Evolutionary conservation across 2,797 vertebrate genomes (phyloP).

Genomic region (Hemitrygon akajei): DNA sequence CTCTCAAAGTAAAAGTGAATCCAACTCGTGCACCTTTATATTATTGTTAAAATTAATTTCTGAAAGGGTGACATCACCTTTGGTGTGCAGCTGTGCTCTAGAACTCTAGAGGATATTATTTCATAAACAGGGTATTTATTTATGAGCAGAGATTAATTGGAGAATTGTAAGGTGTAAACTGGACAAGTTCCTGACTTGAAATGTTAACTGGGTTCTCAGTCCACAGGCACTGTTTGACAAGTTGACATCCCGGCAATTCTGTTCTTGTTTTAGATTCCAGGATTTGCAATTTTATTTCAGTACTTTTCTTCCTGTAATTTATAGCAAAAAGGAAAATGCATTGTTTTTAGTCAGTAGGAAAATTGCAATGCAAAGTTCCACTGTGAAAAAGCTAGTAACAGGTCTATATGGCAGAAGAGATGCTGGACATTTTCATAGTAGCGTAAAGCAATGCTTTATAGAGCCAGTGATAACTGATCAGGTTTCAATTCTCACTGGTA

Average conservation of each 20-base stretch:
- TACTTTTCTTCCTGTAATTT: neutral
- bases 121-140: constrained; percentile 8
- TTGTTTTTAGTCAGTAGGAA: neutral
- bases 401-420: neutral
- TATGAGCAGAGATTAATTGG: neutral
- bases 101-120: neutral
- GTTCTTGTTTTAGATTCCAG: too few relatives aligned
- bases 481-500: too few relatives aligned
- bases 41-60: constrained; percentile 16
- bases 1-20: neutral
- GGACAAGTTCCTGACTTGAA: neutral
- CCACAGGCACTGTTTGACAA: too few relatives aligned
- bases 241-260: too few relatives aligned
- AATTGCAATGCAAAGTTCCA: neutral
- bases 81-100: neutral
- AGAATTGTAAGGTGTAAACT: neutral
- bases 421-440: too few relatives aligned
- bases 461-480: too few relatives aligned
- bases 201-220: too few relatives aligned
- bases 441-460: too few relatives aligned
- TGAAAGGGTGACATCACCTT: neutral
- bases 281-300: neutral
- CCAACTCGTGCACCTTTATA: neutral
- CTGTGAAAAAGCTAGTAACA: neutral
- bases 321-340: neutral